These are phyloP conservation scores for Ophion ellenae DNA, from an alignment of 2,888 invertebrate species.

Conservation along the genomic window DNA sequence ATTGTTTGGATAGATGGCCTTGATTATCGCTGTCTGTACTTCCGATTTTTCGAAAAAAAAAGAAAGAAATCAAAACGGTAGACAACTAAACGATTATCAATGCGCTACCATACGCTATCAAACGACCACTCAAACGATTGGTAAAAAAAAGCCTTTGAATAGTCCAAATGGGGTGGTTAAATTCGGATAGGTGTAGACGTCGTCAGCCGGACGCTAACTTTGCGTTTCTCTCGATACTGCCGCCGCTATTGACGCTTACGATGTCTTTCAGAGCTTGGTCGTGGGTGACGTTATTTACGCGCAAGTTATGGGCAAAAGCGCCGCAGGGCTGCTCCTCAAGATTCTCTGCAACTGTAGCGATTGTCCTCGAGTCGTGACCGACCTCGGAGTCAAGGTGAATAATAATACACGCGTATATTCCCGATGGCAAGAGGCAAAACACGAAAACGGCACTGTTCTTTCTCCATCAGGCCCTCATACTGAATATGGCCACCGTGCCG, in stretches of 20 bases:
- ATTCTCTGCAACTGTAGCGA: conserved; percentile 93
- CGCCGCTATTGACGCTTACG: not conserved
- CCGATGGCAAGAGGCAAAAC: not conserved
- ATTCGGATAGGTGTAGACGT: too few species aligned
- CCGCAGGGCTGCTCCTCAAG: conserved; percentile 91
- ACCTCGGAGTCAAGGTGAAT: conserved; percentile 93
- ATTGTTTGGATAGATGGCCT: too few species aligned
- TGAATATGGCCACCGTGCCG: conserved; percentile 87
- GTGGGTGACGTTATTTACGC: conserved; percentile 91
- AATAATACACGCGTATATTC: not conserved
- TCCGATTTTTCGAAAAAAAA: too few species aligned
- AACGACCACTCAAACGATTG: too few species aligned
- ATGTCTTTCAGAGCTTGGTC: conserved; percentile 78
- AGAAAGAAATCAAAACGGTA: too few species aligned
- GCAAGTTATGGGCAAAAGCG: conserved; percentile 90
- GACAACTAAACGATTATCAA: too few species aligned
- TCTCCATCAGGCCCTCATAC: conserved; percentile 79
- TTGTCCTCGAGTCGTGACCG: conserved; percentile 91
- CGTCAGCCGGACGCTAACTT: too few species aligned
- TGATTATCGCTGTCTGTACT: too few species aligned
- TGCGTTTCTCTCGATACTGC: not conserved
- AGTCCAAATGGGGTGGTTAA: too few species aligned
- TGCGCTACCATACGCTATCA: too few species aligned
- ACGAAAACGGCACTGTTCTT: not conserved
- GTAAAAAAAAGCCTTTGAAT: too few species aligned